phyloP scores from a whole-genome alignment of 2,888 invertebrate genomes.

The Drosophila infuscata region DNA sequence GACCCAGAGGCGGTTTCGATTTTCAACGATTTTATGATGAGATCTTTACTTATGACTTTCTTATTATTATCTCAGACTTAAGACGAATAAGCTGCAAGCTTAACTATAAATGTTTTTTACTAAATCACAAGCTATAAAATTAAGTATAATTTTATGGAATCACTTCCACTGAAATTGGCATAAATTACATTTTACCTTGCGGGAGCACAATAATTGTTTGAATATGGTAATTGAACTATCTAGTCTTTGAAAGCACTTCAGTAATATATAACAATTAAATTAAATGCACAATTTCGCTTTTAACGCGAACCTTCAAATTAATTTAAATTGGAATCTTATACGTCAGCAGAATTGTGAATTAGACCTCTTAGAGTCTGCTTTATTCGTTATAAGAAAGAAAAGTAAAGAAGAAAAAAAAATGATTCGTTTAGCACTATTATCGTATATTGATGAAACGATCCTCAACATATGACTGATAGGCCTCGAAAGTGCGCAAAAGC shows the following conservation, averaged over 20 bases:
- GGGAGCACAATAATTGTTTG: conserved; percentile 16
- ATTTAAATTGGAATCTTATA: background rate
- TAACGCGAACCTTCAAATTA: background rate
- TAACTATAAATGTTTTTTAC: conserved; percentile 2
- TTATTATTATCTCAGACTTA: background rate
- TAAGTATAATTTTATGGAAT: conserved; percentile 5
- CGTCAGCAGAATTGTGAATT: conserved; percentile 10
- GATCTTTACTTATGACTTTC: conserved; percentile 8
- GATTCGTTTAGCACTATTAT: conserved; percentile 39
- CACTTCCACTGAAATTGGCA: conserved; percentile 18
- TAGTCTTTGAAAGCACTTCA: background rate
- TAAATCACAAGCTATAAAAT: conserved; percentile 13
- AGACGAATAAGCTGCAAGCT: conserved; percentile 8
- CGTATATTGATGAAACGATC: conserved; percentile 11
- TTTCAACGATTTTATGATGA: background rate
- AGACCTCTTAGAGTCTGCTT: background rate
- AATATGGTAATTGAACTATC: conserved; percentile 6
- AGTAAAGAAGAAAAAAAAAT: background rate
- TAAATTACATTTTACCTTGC: background rate
- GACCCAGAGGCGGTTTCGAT: conserved; percentile 30
- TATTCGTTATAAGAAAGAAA: background rate
- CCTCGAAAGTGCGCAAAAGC: conserved; percentile 16
- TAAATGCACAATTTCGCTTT: background rate
- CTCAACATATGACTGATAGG: conserved; percentile 3
- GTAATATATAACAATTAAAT: background rate